A percentile compares a stretch with the other conserved stretches of the same genome.
These are phyloP conservation scores for Okamejei kenojei DNA, from an alignment of 2,797 vertebrate genomes.

Conservation along the genomic window DNA sequence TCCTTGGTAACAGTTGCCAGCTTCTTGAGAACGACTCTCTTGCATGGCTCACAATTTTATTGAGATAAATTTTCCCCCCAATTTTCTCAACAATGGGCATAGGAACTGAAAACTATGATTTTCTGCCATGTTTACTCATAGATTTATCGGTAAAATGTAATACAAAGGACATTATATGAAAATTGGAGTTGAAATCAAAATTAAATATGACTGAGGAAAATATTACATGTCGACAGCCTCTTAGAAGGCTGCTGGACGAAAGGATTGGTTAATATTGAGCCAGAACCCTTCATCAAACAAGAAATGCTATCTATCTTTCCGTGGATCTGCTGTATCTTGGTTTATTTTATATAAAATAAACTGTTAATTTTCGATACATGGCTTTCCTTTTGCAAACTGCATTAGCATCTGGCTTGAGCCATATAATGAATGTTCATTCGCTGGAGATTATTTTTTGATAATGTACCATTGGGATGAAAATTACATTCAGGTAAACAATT, in stretches of 20 bases:
- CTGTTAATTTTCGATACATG: background rate
- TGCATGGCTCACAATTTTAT: background rate
- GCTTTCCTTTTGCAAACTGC: background rate
- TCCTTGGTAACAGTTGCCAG: background rate
- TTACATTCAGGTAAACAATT: background rate
- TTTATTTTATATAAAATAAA: background rate
- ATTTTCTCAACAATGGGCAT: background rate
- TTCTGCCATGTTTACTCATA: background rate
- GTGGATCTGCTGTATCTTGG: background rate
- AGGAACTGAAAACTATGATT: background rate
- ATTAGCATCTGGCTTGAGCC: background rate
- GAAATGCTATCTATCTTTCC: background rate
- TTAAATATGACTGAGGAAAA: background rate
- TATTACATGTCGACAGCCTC: background rate
- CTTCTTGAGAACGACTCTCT: background rate
- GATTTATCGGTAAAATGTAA: background rate
- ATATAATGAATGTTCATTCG: background rate
- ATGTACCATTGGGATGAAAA: background rate
- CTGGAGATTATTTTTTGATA: background rate
- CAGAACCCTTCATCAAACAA: background rate
- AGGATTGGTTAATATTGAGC: background rate
- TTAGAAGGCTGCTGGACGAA: background rate
- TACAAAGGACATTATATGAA: conserved; percentile 19
- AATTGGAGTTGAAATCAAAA: background rate
- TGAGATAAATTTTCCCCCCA: background rate